A percentile compares a stretch with the other conserved stretches of the same genome.
phyloP scores from a whole-genome alignment of 2,113 vertebrate genomes.

The Onychostoma macrolepis region DNA sequence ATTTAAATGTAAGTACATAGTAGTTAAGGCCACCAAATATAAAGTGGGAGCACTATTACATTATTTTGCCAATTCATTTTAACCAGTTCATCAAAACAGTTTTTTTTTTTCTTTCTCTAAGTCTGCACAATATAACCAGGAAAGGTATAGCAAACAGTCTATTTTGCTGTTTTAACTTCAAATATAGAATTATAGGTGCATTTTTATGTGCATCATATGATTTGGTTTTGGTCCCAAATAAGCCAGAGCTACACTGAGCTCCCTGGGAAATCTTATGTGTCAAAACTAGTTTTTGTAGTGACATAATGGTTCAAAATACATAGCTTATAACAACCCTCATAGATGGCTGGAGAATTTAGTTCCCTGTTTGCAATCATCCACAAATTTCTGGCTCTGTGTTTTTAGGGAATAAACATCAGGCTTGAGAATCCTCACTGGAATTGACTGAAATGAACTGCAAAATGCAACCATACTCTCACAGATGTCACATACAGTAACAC shows the following conservation, averaged over 20 bases:
- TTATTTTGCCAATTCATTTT: neutral
- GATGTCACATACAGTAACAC: neutral
- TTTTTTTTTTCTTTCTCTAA: accelerated
- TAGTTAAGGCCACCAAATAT: no score
- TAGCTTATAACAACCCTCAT: neutral
- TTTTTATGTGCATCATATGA: neutral
- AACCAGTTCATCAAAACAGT: no score
- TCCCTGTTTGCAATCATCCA: neutral
- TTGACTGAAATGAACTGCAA: neutral
- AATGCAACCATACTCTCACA: neutral
- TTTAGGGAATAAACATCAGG: neutral
- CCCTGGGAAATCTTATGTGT: neutral
- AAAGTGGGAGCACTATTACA: no score
- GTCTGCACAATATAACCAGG: neutral
- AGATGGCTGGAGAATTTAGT: neutral
- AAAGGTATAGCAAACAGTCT: neutral
- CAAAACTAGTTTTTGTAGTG: neutral
- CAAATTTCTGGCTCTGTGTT: neutral
- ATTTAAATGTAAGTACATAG: no score
- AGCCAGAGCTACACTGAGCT: neutral
- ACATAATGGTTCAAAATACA: conserved; percentile 4
- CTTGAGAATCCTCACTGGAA: neutral
- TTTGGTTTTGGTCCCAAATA: neutral
- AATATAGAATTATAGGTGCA: neutral
- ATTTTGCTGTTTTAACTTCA: neutral